A percentile compares a stretch with the other conserved stretches of the same genome.
Conservation (phyloP, 2,888 invertebrate genomes). For the Galerucella pusilla region DNA sequence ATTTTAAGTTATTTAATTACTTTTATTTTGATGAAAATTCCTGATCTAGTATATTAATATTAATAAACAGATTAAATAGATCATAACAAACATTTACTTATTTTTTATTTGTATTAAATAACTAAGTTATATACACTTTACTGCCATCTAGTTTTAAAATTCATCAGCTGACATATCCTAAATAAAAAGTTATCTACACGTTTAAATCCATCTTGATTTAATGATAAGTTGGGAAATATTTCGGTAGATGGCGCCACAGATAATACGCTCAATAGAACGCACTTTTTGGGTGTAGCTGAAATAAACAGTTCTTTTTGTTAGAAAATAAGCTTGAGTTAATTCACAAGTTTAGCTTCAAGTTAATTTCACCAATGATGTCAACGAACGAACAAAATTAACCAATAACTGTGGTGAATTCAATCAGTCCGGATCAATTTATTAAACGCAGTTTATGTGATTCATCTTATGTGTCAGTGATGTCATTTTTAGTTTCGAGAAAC, state of each 20-base stretch:
- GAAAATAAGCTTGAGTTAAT: neutral
- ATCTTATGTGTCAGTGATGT: slow-evolving; percentile 27
- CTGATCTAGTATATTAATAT: too few relatives aligned
- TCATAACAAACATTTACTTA: too few relatives aligned
- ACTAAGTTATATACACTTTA: neutral
- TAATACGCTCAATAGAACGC: neutral
- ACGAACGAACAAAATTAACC: neutral
- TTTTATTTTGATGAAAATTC: too few relatives aligned
- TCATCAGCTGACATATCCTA: neutral
- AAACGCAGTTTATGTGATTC: slow-evolving; percentile 19
- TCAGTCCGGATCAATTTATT: neutral
- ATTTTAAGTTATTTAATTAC: too few relatives aligned
- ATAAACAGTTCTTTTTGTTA: neutral
- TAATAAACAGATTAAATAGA: too few relatives aligned
- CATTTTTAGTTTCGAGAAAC: slow-evolving; percentile 27
- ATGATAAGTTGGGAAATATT: neutral
- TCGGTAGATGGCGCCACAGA: neutral
- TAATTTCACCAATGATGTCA: neutral
- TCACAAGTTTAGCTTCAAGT: neutral
- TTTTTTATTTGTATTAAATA: too few relatives aligned
- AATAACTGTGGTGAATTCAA: neutral
- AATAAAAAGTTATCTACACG: neutral
- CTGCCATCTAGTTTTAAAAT: neutral
- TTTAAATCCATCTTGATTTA: neutral
- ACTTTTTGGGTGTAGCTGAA: neutral